phyloP scores from a whole-genome alignment of 2,113 vertebrate genomes.

The Thunnus maccoyii region DNA sequence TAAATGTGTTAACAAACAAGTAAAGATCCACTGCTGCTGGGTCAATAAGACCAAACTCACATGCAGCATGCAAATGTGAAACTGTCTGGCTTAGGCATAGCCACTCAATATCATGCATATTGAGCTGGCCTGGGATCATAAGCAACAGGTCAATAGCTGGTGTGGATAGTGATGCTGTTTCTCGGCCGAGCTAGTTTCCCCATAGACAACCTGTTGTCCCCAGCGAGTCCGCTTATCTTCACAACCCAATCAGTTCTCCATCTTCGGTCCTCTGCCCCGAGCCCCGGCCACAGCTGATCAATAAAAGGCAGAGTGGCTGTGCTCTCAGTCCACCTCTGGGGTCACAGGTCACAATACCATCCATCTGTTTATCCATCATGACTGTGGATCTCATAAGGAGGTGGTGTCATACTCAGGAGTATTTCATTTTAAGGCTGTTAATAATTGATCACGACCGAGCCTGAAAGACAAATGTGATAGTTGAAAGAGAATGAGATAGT shows the following conservation, averaged over 20 bases:
- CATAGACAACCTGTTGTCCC: constrained; percentile 70
- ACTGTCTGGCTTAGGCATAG: constrained; percentile 64
- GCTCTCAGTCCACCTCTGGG: constrained; percentile 59
- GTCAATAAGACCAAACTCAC: constrained; percentile 80
- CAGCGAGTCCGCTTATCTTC: constrained; percentile 58
- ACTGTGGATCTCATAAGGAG: constrained; percentile 15
- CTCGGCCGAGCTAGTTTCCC: constrained; percentile 55
- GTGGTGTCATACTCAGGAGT: constrained; percentile 35
- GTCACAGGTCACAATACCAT: constrained; percentile 64
- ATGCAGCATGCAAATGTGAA: constrained; percentile 82
- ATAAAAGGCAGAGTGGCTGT: constrained; percentile 65
- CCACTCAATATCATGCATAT: constrained; percentile 80
- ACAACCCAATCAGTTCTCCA: constrained; percentile 66
- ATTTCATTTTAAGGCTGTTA: constrained; percentile 34
- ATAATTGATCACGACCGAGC: constrained; percentile 31
- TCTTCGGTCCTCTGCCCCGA: constrained; percentile 22
- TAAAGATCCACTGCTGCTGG: constrained; percentile 82
- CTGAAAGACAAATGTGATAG: background rate
- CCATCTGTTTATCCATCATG: constrained; percentile 55
- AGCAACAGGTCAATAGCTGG: constrained; percentile 84
- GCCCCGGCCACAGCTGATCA: constrained; percentile 63
- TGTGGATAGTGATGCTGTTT: constrained; percentile 69
- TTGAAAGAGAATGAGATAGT: constrained; percentile 1
- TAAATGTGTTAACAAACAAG: constrained; percentile 87
- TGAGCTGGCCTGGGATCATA: constrained; percentile 75